Base-by-base conservation (phyloP, 2,113 vertebrate species). In the Salvator merianae region DNA sequence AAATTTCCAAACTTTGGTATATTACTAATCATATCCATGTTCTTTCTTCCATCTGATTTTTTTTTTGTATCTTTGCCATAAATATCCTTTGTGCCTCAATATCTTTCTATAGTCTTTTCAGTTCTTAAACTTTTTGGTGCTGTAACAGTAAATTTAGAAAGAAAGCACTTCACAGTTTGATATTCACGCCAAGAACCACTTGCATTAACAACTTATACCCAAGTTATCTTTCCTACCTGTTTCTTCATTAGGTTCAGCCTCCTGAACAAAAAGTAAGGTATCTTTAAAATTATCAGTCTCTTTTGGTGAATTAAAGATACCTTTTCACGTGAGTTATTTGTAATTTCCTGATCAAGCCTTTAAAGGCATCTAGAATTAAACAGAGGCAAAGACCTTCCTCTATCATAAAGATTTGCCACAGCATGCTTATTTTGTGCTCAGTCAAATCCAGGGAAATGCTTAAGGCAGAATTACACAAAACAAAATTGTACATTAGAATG, bases 211-310 rank as follows among this genome's bases (percentile, higher is more conserved):
- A n/a, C n/a, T n/a, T n/a, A n/a, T n/a, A n/a, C n/a, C n/a, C n/a
- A n/a, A n/a, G n/a, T n/a, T n/a, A n/a, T n/a, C n/a, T n/a, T n/a
- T n/a, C n/a, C n/a, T n/a, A n/a, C n/a, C n/a, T n/a, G n/a, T n/a
- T n/a, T n/a, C n/a, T n/a, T n/a, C n/a, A n/a, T n/a, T n/a, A n/a
- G n/a, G n/a, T n/a, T n/a, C n/a, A n/a, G n/a, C n/a, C 4, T 65
- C 72, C 59, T 26, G 59, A 4, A 68, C 91, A n/a, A 81, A 26
- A 82, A 59, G 79, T 74, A 77, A 87, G 26, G 7, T n/a, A 20
- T 78, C 38, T 88, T 34, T 62, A 74, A 38, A 70, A n/a, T 24
- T 32, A 30, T 69, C 86, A 59, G n/a, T 0, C 0, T 77, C 84
- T 63, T 22, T 50, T 14, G 77, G 34, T 79, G 77, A n/a, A 62